A percentile compares a stretch with the other conserved stretches of the same genome.
phyloP scores from a whole-genome alignment of 2,888 invertebrate species.

The Eupelmus urozonus region DNA sequence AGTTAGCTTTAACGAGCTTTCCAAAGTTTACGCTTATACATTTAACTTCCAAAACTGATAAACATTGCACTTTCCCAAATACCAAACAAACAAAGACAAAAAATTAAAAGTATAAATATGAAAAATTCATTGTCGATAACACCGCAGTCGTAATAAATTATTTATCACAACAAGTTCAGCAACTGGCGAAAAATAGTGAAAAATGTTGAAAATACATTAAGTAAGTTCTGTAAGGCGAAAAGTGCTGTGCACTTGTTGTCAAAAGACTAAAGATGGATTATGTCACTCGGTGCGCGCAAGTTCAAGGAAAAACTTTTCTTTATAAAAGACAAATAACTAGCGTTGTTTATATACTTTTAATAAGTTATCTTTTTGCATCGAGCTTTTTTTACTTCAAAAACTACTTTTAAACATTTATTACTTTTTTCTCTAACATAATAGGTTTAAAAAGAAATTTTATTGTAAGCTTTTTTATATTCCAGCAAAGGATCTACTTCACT shows the following conservation, averaged over 20 bases:
- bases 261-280: slow-evolving; percentile 49
- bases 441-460: not conserved
- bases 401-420: not conserved
- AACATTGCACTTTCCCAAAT: slow-evolving; percentile 1
- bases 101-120: no score
- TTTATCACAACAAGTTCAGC: slow-evolving; percentile 35
- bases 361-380: not conserved
- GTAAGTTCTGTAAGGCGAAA: slow-evolving; percentile 49
- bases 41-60: no score
- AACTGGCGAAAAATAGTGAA: slow-evolving; percentile 35
- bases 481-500: no score
- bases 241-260: slow-evolving; percentile 40
- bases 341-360: slow-evolving; percentile 2
- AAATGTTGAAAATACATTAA: slow-evolving; percentile 48
- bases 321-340: slow-evolving; percentile 31
- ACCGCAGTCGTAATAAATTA: slow-evolving; percentile 4
- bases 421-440: not conserved
- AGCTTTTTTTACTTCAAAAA: no score
- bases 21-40: no score
- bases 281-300: slow-evolving; percentile 3
- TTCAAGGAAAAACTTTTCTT: slow-evolving; percentile 26
- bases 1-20: not conserved
- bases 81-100: no score
- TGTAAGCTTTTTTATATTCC: no score
- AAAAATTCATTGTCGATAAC: not conserved